phyloP scores from a whole-genome alignment of 2,797 vertebrate genomes.

The Rhinogobio ventralis region DNA sequence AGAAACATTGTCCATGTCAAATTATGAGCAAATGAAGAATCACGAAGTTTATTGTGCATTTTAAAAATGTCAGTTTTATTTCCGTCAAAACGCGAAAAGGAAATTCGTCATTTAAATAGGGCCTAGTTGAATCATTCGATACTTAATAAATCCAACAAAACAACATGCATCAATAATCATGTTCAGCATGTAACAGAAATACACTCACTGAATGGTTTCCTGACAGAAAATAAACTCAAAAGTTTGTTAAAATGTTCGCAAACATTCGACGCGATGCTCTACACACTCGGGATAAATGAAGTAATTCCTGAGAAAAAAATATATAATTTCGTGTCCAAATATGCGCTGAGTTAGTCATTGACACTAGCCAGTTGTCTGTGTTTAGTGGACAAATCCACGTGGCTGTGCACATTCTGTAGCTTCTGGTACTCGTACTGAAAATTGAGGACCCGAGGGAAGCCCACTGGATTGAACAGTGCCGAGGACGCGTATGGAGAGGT shows the following conservation, averaged over 20 bases:
- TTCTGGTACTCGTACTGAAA: slow-evolving; percentile 79
- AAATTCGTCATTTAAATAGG: slow-evolving; percentile 79
- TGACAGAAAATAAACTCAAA: not conserved
- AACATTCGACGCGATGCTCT: slow-evolving; percentile 10
- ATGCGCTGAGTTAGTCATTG: slow-evolving; percentile 32
- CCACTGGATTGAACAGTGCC: slow-evolving; percentile 72
- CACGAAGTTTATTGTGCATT: slow-evolving; percentile 47
- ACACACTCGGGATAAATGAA: slow-evolving; percentile 46
- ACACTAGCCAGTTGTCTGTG: slow-evolving; percentile 62
- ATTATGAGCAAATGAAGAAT: slow-evolving; percentile 51
- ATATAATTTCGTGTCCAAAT: not conserved
- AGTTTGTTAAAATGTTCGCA: not conserved
- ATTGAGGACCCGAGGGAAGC: slow-evolving; percentile 74
- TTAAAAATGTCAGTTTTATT: slow-evolving; percentile 73
- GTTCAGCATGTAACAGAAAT: slow-evolving; percentile 24
- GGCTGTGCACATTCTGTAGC: slow-evolving; percentile 69
- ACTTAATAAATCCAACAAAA: slow-evolving; percentile 46
- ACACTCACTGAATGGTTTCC: slow-evolving; percentile 1
- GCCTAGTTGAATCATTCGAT: slow-evolving; percentile 48
- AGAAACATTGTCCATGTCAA: slow-evolving; percentile 38
- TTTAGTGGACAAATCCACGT: slow-evolving; percentile 65
- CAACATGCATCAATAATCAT: slow-evolving; percentile 42
- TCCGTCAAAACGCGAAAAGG: slow-evolving; percentile 67
- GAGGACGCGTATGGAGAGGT: slow-evolving; percentile 69
- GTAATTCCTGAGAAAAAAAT: slow-evolving; percentile 47